These are phyloP conservation scores for Rhamphomyia laevipes DNA, from an alignment of 2,888 invertebrate species.

Conservation along the genomic window DNA sequence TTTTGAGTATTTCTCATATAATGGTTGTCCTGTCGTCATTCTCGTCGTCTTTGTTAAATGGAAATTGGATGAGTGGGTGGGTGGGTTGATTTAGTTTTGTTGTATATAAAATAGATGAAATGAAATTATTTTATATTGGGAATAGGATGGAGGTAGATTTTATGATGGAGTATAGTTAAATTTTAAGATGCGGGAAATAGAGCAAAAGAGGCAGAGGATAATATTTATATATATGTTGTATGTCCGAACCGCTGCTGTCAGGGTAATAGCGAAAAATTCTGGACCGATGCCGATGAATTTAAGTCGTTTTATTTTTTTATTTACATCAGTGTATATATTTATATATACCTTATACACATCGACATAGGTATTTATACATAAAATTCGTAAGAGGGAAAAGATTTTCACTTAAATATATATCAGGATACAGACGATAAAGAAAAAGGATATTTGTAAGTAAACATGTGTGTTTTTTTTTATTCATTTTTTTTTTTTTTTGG, in stretches of 20 bases:
- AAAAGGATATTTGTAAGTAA: too few relatives aligned
- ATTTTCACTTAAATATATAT: too few relatives aligned
- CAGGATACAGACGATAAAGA: too few relatives aligned
- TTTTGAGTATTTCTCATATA: not conserved
- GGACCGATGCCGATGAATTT: constrained; percentile 18
- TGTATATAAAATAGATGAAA: too few relatives aligned
- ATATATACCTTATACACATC: too few relatives aligned
- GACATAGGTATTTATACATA: too few relatives aligned
- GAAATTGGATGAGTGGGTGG: not conserved
- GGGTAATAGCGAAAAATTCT: constrained; percentile 17
- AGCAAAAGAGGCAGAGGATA: not conserved
- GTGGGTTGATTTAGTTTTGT: too few relatives aligned
- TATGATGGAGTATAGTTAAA: not conserved
- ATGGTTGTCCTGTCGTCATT: not conserved
- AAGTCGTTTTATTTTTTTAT: not conserved
- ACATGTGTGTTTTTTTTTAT: too few relatives aligned
- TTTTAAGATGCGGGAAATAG: not conserved
- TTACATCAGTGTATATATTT: too few relatives aligned
- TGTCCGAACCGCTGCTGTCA: constrained; percentile 11
- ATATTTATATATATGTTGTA: not conserved
- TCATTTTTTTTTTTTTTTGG: too few relatives aligned
- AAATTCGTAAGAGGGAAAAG: too few relatives aligned
- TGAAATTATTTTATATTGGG: too few relatives aligned
- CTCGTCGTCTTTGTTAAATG: not conserved
- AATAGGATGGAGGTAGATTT: not conserved